Evolutionary conservation across 2,888 invertebrate species (phyloP).

Genomic region (Drosophila borealis): DNA sequence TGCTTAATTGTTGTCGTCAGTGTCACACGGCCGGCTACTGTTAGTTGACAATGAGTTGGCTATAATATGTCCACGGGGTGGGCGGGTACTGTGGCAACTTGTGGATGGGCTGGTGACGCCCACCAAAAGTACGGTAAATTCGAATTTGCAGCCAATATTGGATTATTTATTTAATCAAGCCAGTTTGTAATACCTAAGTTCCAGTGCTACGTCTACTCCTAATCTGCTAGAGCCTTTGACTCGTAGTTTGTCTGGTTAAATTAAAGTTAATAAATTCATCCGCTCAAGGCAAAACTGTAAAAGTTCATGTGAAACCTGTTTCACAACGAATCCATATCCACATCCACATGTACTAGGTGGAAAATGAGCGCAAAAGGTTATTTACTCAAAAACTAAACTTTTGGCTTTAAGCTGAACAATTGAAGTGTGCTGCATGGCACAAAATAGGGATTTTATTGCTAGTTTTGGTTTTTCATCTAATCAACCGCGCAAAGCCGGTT

Average conservation of each 20-base stretch:
- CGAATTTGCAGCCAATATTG: not conserved
- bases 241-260: not conserved
- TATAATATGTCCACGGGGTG: conserved; percentile 5
- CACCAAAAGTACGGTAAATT: not conserved
- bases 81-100: too few species aligned
- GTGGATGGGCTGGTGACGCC: not conserved
- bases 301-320: too few species aligned
- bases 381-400: too few species aligned
- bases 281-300: too few species aligned
- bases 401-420: too few species aligned
- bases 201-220: not conserved
- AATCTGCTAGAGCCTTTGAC: not conserved
- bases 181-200: not conserved
- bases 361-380: too few species aligned
- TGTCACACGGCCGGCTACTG: conserved; percentile 45
- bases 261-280: not conserved
- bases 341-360: too few species aligned
- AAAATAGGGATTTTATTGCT: too few species aligned
- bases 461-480: too few species aligned
- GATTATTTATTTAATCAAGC: not conserved
- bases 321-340: too few species aligned
- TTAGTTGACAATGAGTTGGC: conserved; percentile 37
- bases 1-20: conserved; percentile 42
- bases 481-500: too few species aligned
- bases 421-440: too few species aligned